Base-by-base conservation (phyloP, 2,888 invertebrate genomes). In the Plebejus argus region DNA sequence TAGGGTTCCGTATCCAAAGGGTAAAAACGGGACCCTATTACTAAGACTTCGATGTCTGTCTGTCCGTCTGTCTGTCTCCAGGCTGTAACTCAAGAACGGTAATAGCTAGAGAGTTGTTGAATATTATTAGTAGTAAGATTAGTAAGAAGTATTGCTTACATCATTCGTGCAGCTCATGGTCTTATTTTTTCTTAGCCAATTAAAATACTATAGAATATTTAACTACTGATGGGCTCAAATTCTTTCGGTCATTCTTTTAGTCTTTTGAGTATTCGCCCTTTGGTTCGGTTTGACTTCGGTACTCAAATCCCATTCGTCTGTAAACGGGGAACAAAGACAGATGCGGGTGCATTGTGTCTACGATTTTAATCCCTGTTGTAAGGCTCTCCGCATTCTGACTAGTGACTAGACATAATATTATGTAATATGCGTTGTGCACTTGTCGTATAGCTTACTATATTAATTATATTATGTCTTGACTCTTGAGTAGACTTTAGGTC, bases 321-420 rank as follows among this genome's bases (percentile, higher is more conserved):
- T 66, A 66, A 66, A 15, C 66, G 66, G 15, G 28, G 66, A 15
- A 66, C 66, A 66, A 66, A 66, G 66, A 58, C 23, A 66, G 1
- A 66, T 66, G 15, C 66, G 66, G 66, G 66, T 66, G 33, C 66
- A 66, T 33, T 66, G 66, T 61, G 61, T 66, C 61, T 61, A 66
- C 20, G 28, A 20, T 66, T 66, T 33, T 18, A 66, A 66, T 33
- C 66, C 18, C 23, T 6, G 33, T 66, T 66, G 66, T 66, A 28
- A 66, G 28, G 66, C 66, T 66, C 66, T 33, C 7, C 28, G 7
- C 28, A 66, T 66, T 66, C 12, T 66, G 66, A 66, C 66, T 66
- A 33, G 28, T n/a, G n/a, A 33, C 66, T n/a, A n/a, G n/a, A n/a
- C n/a, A n/a, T n/a, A n/a, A 66, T 66, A 66, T 66, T 66, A 66